Evolutionary conservation across 2,888 invertebrate species (phyloP).

Genomic region (Exephanes ischioxanthus): DNA sequence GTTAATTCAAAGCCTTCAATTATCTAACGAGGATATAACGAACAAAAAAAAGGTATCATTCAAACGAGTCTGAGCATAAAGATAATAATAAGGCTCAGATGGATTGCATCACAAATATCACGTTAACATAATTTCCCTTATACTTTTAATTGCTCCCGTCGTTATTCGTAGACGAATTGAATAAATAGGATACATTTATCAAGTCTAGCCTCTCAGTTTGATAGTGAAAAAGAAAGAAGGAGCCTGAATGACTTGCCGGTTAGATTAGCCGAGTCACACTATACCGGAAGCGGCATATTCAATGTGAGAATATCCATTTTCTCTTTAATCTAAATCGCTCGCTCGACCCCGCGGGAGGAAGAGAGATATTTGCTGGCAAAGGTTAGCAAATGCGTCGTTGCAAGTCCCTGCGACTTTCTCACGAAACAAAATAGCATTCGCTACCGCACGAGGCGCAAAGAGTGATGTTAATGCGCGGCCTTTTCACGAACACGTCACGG

Average conservation of each 20-base stretch:
- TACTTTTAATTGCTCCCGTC: not conserved
- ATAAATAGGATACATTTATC: slow-evolving; percentile 4
- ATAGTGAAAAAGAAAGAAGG: not conserved
- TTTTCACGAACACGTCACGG: slow-evolving; percentile 59
- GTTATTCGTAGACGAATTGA: not conserved
- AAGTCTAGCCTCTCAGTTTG: not conserved
- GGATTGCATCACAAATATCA: not conserved
- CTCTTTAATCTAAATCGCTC: slow-evolving; percentile 46
- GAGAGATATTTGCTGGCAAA: not conserved
- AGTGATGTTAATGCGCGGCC: slow-evolving; percentile 46
- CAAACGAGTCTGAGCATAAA: not conserved
- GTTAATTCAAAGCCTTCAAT: not conserved
- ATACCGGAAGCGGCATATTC: slow-evolving; percentile 44
- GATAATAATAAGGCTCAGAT: not conserved
- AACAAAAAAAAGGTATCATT: not conserved
- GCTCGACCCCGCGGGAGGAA: slow-evolving; percentile 7
- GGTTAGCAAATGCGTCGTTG: slow-evolving; percentile 31
- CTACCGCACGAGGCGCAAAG: not conserved
- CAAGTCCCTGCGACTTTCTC: slow-evolving; percentile 55
- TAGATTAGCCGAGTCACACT: slow-evolving; percentile 23
- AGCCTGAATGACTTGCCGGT: not conserved
- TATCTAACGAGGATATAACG: not conserved
- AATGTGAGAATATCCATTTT: slow-evolving; percentile 41
- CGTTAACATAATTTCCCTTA: not conserved
- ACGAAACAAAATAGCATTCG: slow-evolving; percentile 64